Evolutionary conservation across 2,797 vertebrate species (phyloP).

Genomic region (Uromys caudimaculatus): DNA sequence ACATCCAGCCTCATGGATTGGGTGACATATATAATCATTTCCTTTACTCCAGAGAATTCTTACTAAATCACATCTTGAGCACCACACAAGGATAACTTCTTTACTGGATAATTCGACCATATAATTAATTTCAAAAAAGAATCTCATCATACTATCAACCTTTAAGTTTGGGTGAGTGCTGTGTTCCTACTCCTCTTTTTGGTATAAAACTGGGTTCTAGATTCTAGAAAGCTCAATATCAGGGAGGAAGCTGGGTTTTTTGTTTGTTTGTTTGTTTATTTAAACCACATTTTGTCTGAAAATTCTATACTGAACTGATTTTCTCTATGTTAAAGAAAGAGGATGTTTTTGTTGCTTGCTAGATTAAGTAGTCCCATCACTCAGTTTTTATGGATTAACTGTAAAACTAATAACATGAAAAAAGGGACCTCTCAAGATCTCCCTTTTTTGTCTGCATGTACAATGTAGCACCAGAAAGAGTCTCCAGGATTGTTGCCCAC

Average conservation of each 20-base stretch:
- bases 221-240: neutral
- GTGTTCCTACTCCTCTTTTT: neutral
- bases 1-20: neutral
- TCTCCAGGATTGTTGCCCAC: neutral
- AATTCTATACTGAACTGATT: constrained; percentile 12
- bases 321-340: neutral
- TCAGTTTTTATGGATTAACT: neutral
- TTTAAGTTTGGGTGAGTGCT: neutral
- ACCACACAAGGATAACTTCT: neutral
- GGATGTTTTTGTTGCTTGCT: neutral
- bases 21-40: neutral
- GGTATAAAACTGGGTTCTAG: neutral
- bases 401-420: neutral
- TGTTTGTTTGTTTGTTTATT: neutral
- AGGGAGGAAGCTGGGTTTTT: neutral
- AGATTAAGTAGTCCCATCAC: neutral
- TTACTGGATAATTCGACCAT: neutral
- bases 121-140: neutral
- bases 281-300: neutral
- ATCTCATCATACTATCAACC: neutral
- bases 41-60: neutral
- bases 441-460: neutral
- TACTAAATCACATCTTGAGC: neutral
- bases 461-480: neutral
- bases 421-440: neutral